Base-by-base conservation (phyloP, 2,888 invertebrate genomes). In the Thera britannica region DNA sequence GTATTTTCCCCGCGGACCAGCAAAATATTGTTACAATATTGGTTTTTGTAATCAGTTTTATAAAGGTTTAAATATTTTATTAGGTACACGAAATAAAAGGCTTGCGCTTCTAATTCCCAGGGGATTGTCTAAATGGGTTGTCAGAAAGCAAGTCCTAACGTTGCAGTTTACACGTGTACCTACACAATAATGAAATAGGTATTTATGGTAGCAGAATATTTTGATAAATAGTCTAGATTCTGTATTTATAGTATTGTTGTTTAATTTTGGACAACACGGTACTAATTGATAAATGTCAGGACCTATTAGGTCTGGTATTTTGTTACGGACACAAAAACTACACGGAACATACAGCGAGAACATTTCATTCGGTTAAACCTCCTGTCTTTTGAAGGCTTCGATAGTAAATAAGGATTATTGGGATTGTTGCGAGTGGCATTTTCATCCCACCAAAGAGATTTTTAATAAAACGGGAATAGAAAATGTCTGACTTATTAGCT, bases 401-500 rank as follows among this genome's bases (percentile, higher is more conserved):
- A 82, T 83, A 86, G 89, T 91, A 90, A 90, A 91, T 91, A 91
- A 88, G 87, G 88, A 86, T 91, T 86, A 88, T 23, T 72, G 58
- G 83, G 89, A 89, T 90, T 89, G 90, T 86, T 83, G 84, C 80
- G 81, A 86, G 85, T 79, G 79, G 79, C 84, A 83, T 83, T 87
- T 85, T 88, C 84, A 86, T 84, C 85, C 79, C 75, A 78, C 75
- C 81, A 80, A 78, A 61, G 49, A 52, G 81, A 83, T 83, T 88
- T 85, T 82, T 78, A 9, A 65, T 70, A 71, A 75, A 75, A 76
- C 46, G 49, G 41, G 56, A 46, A 9, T 2, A 46, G 9, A 9
- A 46, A 54, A 52, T 61, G 52, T 61, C 51, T 61, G 48, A 52
- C 60, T 61, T 63, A 65, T 46, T 65, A 67, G 48, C 55, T 58